Evolutionary conservation across 2,797 vertebrate genomes (phyloP).

Genomic region (Fringilla coelebs): DNA sequence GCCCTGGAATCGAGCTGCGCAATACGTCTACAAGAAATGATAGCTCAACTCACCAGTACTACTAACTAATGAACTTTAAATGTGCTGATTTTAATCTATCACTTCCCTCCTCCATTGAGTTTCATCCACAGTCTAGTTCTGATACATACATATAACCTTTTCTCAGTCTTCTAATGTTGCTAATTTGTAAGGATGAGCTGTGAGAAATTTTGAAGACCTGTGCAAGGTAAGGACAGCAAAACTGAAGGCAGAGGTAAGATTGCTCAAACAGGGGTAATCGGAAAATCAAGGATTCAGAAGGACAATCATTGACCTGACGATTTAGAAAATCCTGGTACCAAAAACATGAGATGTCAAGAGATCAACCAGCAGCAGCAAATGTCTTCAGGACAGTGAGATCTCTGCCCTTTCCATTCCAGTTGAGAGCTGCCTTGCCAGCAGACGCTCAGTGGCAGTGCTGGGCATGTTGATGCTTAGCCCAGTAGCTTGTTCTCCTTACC

Average conservation of each 20-base stretch:
- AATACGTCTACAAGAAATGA: background rate
- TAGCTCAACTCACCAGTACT: background rate
- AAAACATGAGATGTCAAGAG: background rate
- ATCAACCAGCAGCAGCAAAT: background rate
- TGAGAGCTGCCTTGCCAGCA: background rate
- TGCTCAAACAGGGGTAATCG: background rate
- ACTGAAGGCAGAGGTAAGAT: background rate
- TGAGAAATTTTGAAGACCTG: background rate
- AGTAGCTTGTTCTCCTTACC: background rate
- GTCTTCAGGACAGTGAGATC: background rate
- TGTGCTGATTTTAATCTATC: background rate
- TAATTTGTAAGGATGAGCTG: background rate
- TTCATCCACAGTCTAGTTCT: background rate
- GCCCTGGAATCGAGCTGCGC: background rate
- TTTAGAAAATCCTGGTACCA: background rate
- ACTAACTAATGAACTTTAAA: background rate
- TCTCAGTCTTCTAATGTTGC: background rate
- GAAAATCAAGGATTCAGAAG: background rate
- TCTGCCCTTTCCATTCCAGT: background rate
- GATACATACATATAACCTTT: background rate
- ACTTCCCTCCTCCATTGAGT: background rate
- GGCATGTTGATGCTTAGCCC: too few species aligned
- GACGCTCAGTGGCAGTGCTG: background rate
- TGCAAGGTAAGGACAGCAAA: background rate
- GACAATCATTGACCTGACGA: background rate